phyloP scores from a whole-genome alignment of 2,797 vertebrate species.

The Poecile montanus region DNA sequence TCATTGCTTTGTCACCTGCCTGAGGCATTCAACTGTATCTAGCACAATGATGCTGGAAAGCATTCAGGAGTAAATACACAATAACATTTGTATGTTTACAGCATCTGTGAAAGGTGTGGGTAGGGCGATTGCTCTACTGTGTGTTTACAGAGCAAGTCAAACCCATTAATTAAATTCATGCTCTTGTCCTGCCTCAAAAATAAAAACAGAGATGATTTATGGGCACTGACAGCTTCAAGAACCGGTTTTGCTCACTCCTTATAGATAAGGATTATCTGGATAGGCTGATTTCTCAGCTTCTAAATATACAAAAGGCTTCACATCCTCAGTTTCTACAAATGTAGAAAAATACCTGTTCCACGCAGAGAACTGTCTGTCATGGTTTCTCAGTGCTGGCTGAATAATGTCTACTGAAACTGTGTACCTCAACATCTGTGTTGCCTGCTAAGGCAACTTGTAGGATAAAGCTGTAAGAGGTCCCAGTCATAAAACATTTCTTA shows the following conservation, averaged over 20 bases:
- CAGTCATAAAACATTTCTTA: neutral
- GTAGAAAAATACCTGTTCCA: neutral
- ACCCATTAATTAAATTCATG: slow-evolving; percentile 46
- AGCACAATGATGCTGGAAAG: slow-evolving; percentile 10
- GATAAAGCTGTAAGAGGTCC: neutral
- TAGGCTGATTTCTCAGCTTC: neutral
- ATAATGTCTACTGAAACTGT: neutral
- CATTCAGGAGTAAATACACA: slow-evolving; percentile 12
- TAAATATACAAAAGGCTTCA: neutral
- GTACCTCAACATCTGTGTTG: neutral
- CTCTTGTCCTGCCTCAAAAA: slow-evolving; percentile 32
- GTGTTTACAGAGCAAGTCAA: slow-evolving; percentile 40
- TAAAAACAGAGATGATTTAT: slow-evolving; percentile 37
- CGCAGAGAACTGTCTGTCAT: neutral
- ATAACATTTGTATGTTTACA: slow-evolving; percentile 25
- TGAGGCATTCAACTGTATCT: slow-evolving; percentile 13
- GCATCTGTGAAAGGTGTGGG: slow-evolving; percentile 16
- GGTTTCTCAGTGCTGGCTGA: neutral
- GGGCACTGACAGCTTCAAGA: neutral
- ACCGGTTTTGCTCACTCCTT: neutral
- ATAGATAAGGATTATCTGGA: neutral
- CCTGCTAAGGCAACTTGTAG: neutral
- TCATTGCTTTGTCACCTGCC: slow-evolving; percentile 18
- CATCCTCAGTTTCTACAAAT: neutral
- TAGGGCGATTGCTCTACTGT: neutral